These are phyloP conservation scores for Platycnemis pennipes DNA, from an alignment of 2,888 invertebrate genomes.

Conservation along the genomic window DNA sequence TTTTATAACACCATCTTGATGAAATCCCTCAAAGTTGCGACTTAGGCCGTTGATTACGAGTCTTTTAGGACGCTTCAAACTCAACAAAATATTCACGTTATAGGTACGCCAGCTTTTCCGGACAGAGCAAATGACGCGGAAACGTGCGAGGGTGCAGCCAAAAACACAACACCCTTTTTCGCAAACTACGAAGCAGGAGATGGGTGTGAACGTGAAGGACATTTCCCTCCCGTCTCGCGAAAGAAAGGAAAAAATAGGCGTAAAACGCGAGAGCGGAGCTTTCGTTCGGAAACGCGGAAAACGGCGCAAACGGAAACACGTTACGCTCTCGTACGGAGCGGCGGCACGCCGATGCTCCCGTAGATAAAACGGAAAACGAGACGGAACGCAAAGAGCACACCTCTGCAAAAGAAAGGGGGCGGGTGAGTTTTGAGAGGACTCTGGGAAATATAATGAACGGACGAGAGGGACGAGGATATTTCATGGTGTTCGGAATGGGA, in stretches of 20 bases:
- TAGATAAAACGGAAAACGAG: neutral
- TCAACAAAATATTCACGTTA: too few relatives aligned
- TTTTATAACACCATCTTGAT: too few relatives aligned
- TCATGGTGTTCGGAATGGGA: neutral
- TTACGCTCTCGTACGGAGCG: neutral
- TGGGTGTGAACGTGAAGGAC: neutral
- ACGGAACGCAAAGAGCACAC: neutral
- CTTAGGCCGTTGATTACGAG: too few relatives aligned
- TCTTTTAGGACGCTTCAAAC: too few relatives aligned
- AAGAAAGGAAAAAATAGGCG: neutral
- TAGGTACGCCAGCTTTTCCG: too few relatives aligned
- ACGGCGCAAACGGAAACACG: neutral
- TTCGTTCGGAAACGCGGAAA: neutral
- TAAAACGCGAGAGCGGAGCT: neutral
- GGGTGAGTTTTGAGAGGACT: neutral
- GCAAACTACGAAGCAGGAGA: too few relatives aligned
- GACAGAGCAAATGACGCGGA: too few relatives aligned
- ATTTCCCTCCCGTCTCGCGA: neutral
- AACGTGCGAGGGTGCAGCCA: too few relatives aligned
- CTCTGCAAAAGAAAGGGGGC: neutral
- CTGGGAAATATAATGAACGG: neutral
- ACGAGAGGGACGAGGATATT: neutral
- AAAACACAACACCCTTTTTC: too few relatives aligned
- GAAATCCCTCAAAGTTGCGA: too few relatives aligned
- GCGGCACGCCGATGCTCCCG: neutral